phyloP scores from a whole-genome alignment of 2,113 vertebrate species.

The Psilopsiagon aurifrons region DNA sequence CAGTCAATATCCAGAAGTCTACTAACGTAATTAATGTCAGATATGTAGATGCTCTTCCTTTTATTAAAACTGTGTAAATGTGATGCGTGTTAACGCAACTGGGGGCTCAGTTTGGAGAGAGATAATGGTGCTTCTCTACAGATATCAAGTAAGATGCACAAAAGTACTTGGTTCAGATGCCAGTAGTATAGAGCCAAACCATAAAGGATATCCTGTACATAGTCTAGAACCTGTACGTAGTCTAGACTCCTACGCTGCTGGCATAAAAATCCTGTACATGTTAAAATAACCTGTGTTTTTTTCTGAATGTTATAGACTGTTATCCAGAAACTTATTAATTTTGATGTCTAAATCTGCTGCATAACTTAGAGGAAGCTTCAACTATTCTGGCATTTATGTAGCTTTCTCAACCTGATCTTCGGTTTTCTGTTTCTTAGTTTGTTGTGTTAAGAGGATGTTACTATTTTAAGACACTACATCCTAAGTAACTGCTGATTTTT shows the following conservation, averaged over 20 bases:
- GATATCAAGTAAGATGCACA: not conserved
- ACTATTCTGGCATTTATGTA: fast-evolving
- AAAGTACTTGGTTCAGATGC: not conserved
- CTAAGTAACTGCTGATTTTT: not conserved
- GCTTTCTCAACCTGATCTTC: not conserved
- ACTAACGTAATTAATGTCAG: fast-evolving
- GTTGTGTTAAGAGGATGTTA: not conserved
- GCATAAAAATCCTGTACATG: not conserved
- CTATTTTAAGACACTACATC: not conserved
- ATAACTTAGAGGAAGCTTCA: not conserved
- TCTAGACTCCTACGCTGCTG: not conserved
- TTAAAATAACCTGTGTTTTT: not conserved
- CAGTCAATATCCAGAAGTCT: not conserved
- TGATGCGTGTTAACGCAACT: not conserved
- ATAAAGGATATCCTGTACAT: not conserved
- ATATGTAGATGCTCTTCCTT: not conserved
- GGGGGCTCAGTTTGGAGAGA: not conserved
- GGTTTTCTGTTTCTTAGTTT: not conserved
- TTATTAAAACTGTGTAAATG: not conserved
- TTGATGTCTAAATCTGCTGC: not conserved
- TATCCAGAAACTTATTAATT: not conserved
- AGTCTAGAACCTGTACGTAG: not conserved
- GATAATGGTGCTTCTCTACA: not conserved
- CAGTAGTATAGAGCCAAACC: not conserved
- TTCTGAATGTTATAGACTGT: not conserved